Percentiles rank a stretch among this genome's conserved stretches.
Conservation (phyloP, 2,113 vertebrate species). For the Psittacara wagleri region DNA sequence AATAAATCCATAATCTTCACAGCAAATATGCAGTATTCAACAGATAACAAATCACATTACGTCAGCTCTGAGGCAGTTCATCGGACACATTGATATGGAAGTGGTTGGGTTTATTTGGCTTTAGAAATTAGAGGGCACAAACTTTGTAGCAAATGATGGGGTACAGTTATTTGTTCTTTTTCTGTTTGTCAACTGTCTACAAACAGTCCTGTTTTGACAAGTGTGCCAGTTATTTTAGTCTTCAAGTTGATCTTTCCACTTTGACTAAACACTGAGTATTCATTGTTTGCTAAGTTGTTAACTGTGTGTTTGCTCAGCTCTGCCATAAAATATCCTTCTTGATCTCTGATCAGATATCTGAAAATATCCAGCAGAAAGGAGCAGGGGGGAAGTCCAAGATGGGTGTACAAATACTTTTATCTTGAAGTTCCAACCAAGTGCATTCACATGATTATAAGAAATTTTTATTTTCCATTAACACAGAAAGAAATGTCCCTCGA, state of each 20-base stretch:
- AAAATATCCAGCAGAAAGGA: background rate
- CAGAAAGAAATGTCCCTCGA: background rate
- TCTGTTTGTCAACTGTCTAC: background rate
- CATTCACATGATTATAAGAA: background rate
- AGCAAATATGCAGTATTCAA: background rate
- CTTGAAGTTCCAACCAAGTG: background rate
- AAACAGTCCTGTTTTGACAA: background rate
- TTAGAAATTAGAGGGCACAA: slow-evolving; percentile 4
- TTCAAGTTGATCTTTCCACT: background rate
- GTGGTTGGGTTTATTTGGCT: background rate
- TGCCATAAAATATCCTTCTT: background rate
- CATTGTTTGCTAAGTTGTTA: background rate
- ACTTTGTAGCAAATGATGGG: background rate
- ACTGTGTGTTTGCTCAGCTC: background rate
- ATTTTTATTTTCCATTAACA: background rate
- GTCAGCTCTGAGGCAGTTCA: background rate
- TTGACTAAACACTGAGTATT: background rate
- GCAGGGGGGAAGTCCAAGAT: background rate
- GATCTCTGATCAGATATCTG: background rate
- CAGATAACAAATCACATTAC: background rate
- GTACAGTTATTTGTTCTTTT: background rate
- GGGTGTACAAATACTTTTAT: background rate
- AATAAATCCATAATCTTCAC: background rate
- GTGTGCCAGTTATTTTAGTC: background rate
- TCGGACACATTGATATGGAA: background rate